phyloP scores from a whole-genome alignment of 2,113 vertebrate species.

The Arizona elegans region DNA sequence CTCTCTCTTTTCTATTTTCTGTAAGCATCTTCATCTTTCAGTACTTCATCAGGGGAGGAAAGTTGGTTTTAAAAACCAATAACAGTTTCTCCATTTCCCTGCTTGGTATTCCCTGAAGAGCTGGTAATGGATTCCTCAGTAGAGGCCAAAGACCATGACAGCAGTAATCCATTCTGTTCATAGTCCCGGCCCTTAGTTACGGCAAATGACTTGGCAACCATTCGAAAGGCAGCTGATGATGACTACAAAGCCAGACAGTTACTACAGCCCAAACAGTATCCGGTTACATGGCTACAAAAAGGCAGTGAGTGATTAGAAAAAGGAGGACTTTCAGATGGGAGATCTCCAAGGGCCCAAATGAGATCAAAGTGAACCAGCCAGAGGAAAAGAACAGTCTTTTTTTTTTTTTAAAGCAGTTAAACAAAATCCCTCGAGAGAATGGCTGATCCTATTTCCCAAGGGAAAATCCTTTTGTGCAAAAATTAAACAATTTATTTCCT shows the following conservation, averaged over 20 bases:
- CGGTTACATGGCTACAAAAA: slow-evolving; percentile 33
- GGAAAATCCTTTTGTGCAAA: neutral
- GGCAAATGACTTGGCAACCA: slow-evolving; percentile 54
- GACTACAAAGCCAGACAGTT: slow-evolving; percentile 38
- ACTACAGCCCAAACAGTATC: slow-evolving; percentile 32
- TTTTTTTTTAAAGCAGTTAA: neutral
- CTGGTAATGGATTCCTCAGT: slow-evolving; percentile 43
- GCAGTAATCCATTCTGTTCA: slow-evolving; percentile 47
- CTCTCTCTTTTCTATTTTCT: neutral
- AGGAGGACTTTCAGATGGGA: slow-evolving; percentile 1
- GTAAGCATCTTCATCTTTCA: slow-evolving; percentile 27
- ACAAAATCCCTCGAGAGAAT: neutral
- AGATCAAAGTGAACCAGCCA: slow-evolving; percentile 20
- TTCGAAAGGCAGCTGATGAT: slow-evolving; percentile 44
- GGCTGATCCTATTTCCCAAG: slow-evolving; percentile 3
- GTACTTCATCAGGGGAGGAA: slow-evolving; percentile 10
- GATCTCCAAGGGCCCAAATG: neutral
- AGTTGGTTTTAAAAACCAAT: slow-evolving; percentile 26
- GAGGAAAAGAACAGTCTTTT: neutral
- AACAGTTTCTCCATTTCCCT: slow-evolving; percentile 8
- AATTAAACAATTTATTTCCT: neutral
- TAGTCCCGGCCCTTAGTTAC: slow-evolving; percentile 49
- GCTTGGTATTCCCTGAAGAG: slow-evolving; percentile 38
- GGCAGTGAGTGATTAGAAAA: slow-evolving; percentile 1
- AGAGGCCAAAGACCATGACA: slow-evolving; percentile 47